Evolutionary conservation across 1,140 invertebrate genomes (phyloP), one percentile per base, ranked within the genome.

Genomic region (Phymorhynchus buccinoides): DNA sequence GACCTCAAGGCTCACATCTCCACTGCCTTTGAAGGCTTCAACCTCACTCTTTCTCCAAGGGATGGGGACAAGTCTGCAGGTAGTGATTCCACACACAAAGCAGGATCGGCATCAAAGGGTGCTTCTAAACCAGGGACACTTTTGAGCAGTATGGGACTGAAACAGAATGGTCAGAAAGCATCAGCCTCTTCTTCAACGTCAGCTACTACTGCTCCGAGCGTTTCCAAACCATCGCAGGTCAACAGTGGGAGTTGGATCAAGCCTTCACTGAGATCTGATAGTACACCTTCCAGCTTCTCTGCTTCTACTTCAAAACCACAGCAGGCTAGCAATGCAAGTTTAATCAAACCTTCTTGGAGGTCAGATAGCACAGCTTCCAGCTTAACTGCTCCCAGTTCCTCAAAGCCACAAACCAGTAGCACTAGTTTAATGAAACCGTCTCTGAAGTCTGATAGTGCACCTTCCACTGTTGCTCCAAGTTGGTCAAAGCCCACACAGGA

Each of bases 1-100:
- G 81, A 83, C 81, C 66, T 83, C 2, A 73, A 83, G 81, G 81
- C 62, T 42, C 62, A 66, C 16, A 83, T 83, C 39, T 71, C 62
- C 81, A 83, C 37, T 41, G 81, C 66, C 41, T 83, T 83, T 71
- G 66, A 71, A 6, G 39, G 66, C 2, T 71, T 83, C 44, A 56
- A 30, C 14, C 41, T 79, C 3, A 52, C 30, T 30, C 42, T 79
- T 30, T 44, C 77, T 52, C 27, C 27, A 7, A 22, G 37, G 37
- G 37, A 35, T 35, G 32, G 56, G 22, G 56, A 62, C 22, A 62
- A 27, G 22, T 62, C 56, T 4, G n/a, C 56, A 14, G 22, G n/a
- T 22, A 27, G 4, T 1, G n/a, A 62, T 27, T 16, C n/a, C 14
- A 62, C 22, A 62, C 4, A 62, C 56, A 62, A 27, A 6, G n/a